A percentile compares a stretch with the other conserved stretches of the same genome.
phyloP scores from a whole-genome alignment of 2,888 invertebrate species.

The Perizoma affinitatum region DNA sequence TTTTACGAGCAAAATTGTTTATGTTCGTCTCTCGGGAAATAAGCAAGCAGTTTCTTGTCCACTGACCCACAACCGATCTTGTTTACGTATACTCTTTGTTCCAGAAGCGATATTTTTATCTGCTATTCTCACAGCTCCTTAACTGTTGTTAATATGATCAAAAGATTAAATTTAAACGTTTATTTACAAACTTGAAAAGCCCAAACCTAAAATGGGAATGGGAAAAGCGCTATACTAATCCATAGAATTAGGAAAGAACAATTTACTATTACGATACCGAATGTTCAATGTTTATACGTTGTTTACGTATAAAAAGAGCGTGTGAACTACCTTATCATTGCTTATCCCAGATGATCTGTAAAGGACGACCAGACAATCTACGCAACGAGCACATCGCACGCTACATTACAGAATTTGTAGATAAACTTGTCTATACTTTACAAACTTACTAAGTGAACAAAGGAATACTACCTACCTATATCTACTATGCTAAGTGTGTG shows the following conservation, averaged over 20 bases:
- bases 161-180: background rate
- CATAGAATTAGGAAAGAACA: no score
- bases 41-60: conserved; percentile 49
- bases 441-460: background rate
- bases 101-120: conserved; percentile 13
- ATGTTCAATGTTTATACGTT: no score
- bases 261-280: no score
- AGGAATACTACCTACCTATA: conserved; percentile 4
- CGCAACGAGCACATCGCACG: no score
- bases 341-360: no score
- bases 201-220: no score
- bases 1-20: conserved; percentile 66
- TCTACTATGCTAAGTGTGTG: conserved; percentile 35
- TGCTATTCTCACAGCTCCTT: background rate
- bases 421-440: background rate
- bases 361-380: no score
- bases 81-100: conserved; percentile 43
- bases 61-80: conserved; percentile 57
- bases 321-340: no score
- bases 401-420: no score
- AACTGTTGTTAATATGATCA: background rate
- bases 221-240: no score
- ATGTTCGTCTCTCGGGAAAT: conserved; percentile 57
- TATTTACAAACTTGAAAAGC: no score
- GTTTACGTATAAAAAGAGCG: no score